A percentile compares a stretch with the other conserved stretches of the same genome.
phyloP scores from a whole-genome alignment of 2,797 vertebrate species.

The Aphelocoma californica region DNA sequence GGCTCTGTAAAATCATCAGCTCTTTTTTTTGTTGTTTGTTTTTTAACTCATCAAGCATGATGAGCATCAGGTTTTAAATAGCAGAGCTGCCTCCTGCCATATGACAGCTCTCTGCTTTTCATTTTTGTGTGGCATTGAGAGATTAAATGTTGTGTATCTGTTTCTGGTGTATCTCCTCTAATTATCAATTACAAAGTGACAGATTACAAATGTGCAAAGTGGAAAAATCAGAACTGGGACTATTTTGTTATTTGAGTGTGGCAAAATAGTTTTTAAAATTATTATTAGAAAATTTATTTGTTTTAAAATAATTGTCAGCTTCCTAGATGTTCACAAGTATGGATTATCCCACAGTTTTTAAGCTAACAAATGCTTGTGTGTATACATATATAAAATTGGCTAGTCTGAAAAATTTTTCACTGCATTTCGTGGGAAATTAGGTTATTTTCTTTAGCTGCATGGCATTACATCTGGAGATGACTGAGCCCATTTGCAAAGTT shows the following conservation, averaged over 20 bases:
- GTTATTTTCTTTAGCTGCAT: neutral
- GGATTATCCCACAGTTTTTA: neutral
- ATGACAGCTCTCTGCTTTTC: slow-evolving; percentile 34
- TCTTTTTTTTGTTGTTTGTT: neutral
- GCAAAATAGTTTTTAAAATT: neutral
- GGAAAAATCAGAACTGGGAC: neutral
- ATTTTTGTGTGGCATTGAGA: slow-evolving; percentile 12
- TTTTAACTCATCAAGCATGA: neutral
- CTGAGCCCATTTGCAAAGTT: neutral
- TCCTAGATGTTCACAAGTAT: neutral
- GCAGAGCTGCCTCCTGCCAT: neutral
- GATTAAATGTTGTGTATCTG: neutral
- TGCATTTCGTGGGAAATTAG: neutral
- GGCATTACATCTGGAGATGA: neutral
- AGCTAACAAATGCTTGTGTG: neutral
- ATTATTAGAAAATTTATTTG: neutral
- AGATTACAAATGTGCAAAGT: neutral
- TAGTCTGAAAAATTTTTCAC: neutral
- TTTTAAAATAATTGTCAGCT: neutral
- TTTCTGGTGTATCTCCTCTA: slow-evolving; percentile 37
- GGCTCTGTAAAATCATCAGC: neutral
- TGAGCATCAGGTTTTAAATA: slow-evolving; percentile 14
- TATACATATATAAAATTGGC: neutral
- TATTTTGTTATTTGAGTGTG: neutral
- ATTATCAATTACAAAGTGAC: neutral